Conservation (phyloP, 2,888 invertebrate genomes). For the Neoitamus cyanurus region DNA sequence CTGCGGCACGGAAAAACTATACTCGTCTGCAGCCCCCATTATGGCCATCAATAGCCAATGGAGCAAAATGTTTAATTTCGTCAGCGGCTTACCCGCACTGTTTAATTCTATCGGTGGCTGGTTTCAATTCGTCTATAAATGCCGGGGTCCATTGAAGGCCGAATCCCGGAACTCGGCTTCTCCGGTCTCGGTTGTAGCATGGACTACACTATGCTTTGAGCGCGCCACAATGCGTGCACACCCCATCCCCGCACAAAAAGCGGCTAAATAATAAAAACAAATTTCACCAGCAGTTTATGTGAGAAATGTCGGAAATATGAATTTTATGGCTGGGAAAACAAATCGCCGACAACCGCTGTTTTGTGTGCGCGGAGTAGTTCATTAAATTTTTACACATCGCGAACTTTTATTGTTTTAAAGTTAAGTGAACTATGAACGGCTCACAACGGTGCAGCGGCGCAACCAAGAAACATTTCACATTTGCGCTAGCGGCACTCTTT, state of each 20-base stretch:
- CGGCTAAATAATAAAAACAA: constrained; percentile 12
- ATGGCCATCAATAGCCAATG: not conserved
- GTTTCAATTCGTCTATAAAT: not conserved
- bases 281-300: constrained; percentile 22
- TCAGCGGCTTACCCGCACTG: not conserved
- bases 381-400: constrained; percentile 44
- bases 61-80: not conserved
- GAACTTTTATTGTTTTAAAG: constrained; percentile 37
- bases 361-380: constrained; percentile 28
- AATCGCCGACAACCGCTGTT: constrained; percentile 23
- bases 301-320: constrained; percentile 36
- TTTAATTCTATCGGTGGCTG: not conserved
- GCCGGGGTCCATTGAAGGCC: not conserved
- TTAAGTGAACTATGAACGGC: constrained; percentile 37
- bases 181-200: not conserved
- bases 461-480: constrained; percentile 24
- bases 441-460: not conserved
- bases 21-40: not conserved
- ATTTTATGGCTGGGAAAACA: constrained; percentile 38
- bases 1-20: not conserved
- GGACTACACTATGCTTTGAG: not conserved
- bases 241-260: not conserved
- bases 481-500: not conserved
- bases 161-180: not conserved
- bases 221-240: not conserved